These are phyloP conservation scores for Tuta absoluta DNA, from an alignment of 2,888 invertebrate species.

Conservation along the genomic window DNA sequence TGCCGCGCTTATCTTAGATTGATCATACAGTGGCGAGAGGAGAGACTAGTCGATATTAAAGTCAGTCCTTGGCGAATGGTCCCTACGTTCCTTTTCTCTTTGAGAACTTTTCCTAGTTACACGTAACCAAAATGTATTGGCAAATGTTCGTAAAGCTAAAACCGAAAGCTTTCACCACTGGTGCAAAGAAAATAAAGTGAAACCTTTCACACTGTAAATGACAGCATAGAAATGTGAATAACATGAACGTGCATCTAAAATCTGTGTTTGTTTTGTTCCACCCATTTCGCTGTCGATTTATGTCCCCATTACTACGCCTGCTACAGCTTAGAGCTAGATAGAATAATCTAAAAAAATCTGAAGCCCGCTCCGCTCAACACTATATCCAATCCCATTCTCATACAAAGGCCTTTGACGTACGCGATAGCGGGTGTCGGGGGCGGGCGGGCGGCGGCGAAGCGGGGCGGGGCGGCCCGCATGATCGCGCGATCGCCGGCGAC, in stretches of 20 bases:
- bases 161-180: no score
- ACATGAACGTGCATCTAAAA: no score
- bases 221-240: no score
- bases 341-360: not conserved
- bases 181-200: no score
- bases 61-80: no score
- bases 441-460: conserved; percentile 41
- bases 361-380: conserved; percentile 47
- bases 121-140: no score
- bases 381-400: conserved; percentile 43
- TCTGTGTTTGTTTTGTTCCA: no score
- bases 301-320: not conserved
- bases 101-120: no score
- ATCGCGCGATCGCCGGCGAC: conserved; percentile 74
- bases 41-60: conserved; percentile 28
- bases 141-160: no score
- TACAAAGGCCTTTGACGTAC: conserved; percentile 79
- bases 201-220: no score
- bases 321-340: not conserved
- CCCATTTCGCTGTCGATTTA: not conserved
- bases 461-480: conserved; percentile 75
- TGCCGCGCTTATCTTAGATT: conserved; percentile 63
- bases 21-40: conserved; percentile 36
- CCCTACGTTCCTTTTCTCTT: no score
- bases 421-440: conserved; percentile 44